Percentiles rank a stretch among this genome's conserved stretches.
Conservation (phyloP, 2,113 vertebrate species). For the Neopipo cinnamomea region DNA sequence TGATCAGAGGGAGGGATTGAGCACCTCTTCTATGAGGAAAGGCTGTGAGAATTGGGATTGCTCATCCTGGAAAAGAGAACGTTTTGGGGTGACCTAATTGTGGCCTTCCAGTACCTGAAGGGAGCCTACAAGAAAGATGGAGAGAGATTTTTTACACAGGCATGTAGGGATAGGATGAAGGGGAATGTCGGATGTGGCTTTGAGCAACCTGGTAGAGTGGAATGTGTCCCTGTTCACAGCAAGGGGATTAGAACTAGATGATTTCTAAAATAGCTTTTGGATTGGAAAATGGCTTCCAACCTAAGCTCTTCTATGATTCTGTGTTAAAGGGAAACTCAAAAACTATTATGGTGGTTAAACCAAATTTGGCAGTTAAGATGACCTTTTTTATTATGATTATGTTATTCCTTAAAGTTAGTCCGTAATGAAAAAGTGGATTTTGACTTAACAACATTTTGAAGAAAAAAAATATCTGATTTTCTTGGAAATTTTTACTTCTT, state of each 20-base stretch:
- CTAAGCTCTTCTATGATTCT: not conserved
- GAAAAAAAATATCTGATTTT: not conserved
- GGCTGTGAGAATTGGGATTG: not conserved
- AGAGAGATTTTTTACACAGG: not conserved
- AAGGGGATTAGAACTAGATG: not conserved
- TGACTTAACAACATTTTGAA: not conserved
- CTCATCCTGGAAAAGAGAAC: not conserved
- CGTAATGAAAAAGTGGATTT: not conserved
- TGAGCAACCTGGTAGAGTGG: not conserved
- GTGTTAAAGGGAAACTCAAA: not conserved
- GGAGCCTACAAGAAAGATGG: not conserved
- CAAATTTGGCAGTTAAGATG: rapidly evolving
- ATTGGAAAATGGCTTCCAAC: not conserved
- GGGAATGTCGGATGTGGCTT: not conserved
- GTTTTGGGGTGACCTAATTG: not conserved
- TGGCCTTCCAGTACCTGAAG: not conserved
- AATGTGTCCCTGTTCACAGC: not conserved
- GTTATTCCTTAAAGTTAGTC: not conserved
- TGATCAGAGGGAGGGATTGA: not conserved
- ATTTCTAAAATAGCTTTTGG: not conserved
- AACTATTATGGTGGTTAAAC: not conserved
- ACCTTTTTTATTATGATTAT: not conserved
- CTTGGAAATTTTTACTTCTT: not conserved
- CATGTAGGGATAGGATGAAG: not conserved
- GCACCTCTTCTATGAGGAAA: not conserved